Base-by-base conservation (phyloP, 2,888 invertebrate genomes). In the Trilocha varians region DNA sequence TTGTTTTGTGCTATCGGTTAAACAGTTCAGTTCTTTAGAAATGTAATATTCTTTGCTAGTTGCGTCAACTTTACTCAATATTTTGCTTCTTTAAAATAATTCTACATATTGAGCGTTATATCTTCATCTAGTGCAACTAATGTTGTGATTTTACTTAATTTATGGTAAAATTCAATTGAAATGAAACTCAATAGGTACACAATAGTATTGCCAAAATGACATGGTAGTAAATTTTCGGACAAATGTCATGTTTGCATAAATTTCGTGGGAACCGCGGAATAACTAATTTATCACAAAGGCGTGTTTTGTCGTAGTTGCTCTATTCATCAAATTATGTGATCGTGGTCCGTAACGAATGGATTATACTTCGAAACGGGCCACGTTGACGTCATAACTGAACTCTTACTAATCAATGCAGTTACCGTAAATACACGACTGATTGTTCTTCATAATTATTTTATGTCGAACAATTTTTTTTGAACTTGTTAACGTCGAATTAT, bases 231-330 rank as follows among this genome's bases (percentile, higher is more conserved):
- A 36, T 2, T 5, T 16, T 36, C 36, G n/a, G 15, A 44, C 35
- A 11, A 32, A 5, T 11, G 3, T n/a, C n/a, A n/a, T 13, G 13
- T n/a, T 42, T 48, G 46, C 48, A 25, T 3, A 25, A 25, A 42
- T 42, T 52, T 60, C 66, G 67, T 73, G 74, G 66, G 69, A 73
- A 70, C 60, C 54, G 45, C 48, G 54, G 52, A 57, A 60, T 48
- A 52, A 47, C 50, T 50, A 44, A 51, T 55, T 52, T 53, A 37
- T 50, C 63, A 77, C 77, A 76, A 78, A 72, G 52, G 60, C 48
- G 48, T 44, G 47, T 67, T 68, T 67, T 57, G 62, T 66, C 74
- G 69, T 76, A 70, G 65, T 73, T 79, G 78, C 79, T 70, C 70
- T 55, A 65, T 77, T 68, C 62, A 66, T 65, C 48, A 62, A 65